phyloP scores from a whole-genome alignment of 2,113 vertebrate species.

The Eira barbara region DNA sequence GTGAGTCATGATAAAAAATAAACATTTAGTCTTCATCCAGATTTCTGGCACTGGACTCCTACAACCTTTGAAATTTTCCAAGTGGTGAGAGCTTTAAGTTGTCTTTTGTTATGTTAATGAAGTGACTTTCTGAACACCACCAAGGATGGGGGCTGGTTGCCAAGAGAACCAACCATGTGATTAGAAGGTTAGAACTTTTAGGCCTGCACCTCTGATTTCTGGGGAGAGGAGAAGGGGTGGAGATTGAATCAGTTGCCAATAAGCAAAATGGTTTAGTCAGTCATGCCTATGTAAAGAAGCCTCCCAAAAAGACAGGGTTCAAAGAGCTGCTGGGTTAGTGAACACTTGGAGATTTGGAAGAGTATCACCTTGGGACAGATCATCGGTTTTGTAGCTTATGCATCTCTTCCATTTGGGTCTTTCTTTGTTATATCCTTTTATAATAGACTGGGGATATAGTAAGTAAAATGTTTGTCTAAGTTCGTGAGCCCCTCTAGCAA shows the following conservation, averaged over 20 bases:
- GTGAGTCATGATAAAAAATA: not conserved
- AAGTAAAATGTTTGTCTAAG: not conserved
- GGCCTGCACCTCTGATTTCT: not conserved
- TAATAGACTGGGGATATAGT: not conserved
- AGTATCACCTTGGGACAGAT: no score
- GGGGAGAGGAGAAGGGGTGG: not conserved
- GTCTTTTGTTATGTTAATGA: not conserved
- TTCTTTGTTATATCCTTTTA: not conserved
- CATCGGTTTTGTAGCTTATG: not conserved
- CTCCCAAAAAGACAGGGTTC: not conserved
- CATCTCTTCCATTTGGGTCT: not conserved
- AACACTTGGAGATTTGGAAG: not conserved
- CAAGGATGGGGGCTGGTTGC: not conserved
- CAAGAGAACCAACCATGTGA: not conserved
- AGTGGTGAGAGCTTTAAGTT: not conserved
- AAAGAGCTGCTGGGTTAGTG: not conserved
- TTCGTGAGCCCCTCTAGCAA: not conserved
- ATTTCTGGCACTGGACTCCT: not conserved
- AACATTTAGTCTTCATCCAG: not conserved
- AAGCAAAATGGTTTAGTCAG: not conserved
- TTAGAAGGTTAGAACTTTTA: not conserved
- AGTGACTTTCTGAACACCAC: not conserved
- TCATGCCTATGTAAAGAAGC: not conserved
- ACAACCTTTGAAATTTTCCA: not conserved
- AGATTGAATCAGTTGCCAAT: not conserved